Evolutionary conservation across 2,113 vertebrate species (phyloP).

Genomic region (Heloderma charlesbogerti): DNA sequence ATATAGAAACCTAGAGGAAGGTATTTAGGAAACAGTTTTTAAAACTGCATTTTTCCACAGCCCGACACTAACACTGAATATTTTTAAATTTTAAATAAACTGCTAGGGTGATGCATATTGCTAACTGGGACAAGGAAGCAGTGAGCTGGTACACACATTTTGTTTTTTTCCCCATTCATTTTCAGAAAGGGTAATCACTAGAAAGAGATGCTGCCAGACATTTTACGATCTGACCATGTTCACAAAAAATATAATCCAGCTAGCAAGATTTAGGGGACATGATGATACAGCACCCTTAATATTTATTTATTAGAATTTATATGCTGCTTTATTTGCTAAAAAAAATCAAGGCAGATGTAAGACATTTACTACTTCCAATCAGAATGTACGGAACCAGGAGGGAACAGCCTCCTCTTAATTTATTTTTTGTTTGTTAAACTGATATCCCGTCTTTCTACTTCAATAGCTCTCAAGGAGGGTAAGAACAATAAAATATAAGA

Average conservation of each 20-base stretch:
- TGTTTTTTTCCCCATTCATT: too few relatives aligned
- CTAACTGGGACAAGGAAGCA: not conserved
- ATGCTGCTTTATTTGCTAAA: too few relatives aligned
- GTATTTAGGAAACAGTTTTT: not conserved
- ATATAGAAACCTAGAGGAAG: not conserved
- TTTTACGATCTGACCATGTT: not conserved
- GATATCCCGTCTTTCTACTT: not conserved
- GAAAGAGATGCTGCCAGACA: not conserved
- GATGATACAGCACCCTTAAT: not conserved
- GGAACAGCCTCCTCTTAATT: too few relatives aligned
- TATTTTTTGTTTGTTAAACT: not conserved
- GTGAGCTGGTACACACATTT: not conserved
- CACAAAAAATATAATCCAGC: not conserved
- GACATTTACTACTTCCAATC: too few relatives aligned
- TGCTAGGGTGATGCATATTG: not conserved
- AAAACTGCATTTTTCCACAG: not conserved
- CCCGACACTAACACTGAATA: not conserved
- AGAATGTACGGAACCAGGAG: too few relatives aligned
- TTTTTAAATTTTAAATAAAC: not conserved
- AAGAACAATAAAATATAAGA: too few relatives aligned
- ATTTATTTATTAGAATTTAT: not conserved
- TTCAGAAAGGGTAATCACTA: not conserved
- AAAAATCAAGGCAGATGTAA: too few relatives aligned
- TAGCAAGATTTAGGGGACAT: not conserved
- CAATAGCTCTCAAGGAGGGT: too few relatives aligned